phyloP scores from a whole-genome alignment of 2,888 invertebrate species.

The Watsonalla binaria region DNA sequence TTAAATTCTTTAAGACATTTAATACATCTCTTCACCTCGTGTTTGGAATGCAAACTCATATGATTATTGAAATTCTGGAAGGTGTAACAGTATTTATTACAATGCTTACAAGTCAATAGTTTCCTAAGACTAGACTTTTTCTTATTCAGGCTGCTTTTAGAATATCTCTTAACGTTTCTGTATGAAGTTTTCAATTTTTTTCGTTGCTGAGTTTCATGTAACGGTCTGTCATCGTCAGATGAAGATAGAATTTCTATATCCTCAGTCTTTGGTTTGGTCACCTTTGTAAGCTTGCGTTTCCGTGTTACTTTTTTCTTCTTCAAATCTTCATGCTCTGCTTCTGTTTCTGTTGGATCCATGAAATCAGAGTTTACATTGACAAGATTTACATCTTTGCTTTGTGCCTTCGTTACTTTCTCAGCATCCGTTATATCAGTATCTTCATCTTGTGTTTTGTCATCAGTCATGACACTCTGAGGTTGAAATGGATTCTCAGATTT shows the following conservation, averaged over 20 bases:
- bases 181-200: neutral
- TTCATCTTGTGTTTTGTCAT: constrained; percentile 9
- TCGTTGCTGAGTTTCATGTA: neutral
- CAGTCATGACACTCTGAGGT: constrained; percentile 23
- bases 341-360: constrained; percentile 30
- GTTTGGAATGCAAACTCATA: constrained; percentile 43
- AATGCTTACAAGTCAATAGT: constrained; percentile 45
- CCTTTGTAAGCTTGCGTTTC: neutral
- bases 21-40: constrained; percentile 44
- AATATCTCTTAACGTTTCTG: constrained; percentile 5
- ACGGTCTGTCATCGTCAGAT: neutral
- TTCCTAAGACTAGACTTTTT: constrained; percentile 2
- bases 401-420: neutral
- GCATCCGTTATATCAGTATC: constrained; percentile 5
- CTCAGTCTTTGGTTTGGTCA: neutral
- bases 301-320: neutral
- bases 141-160: neutral
- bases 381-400: neutral
- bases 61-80: constrained; percentile 63
- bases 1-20: constrained; percentile 49
- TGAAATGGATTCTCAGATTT: constrained; percentile 46
- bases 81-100: constrained; percentile 61
- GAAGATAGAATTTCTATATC: neutral
- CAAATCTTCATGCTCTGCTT: constrained; percentile 17
- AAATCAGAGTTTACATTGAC: constrained; percentile 14